These are phyloP conservation scores for Epirrita christyi DNA, from an alignment of 2,888 invertebrate species.

Conservation along the genomic window DNA sequence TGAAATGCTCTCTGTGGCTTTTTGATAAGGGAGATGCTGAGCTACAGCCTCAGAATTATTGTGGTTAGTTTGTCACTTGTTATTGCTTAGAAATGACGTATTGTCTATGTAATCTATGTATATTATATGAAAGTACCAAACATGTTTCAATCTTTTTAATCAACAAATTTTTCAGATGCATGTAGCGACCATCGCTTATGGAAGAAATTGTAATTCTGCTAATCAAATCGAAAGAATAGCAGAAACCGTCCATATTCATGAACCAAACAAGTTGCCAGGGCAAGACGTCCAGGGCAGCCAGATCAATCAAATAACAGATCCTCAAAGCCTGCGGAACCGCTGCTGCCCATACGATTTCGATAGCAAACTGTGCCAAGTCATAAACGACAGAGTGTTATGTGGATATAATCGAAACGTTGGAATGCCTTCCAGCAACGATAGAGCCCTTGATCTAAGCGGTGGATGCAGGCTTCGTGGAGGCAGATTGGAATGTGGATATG, in stretches of 20 bases:
- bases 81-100: constrained; percentile 2
- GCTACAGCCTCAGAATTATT: constrained; percentile 48
- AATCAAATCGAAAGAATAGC: constrained; percentile 6
- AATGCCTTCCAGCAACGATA: constrained; percentile 39
- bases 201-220: constrained; percentile 13
- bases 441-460: constrained; percentile 42
- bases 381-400: constrained; percentile 65
- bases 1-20: constrained; percentile 46
- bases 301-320: background rate
- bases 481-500: constrained; percentile 71
- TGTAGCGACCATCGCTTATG: constrained; percentile 1
- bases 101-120: background rate
- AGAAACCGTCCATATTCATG: background rate
- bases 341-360: constrained; percentile 73
- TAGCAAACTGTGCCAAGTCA: constrained; percentile 53
- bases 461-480: constrained; percentile 64
- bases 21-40: constrained; percentile 63
- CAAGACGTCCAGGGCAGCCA: background rate
- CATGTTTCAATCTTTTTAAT: background rate
- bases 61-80: constrained; percentile 52
- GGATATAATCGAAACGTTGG: constrained; percentile 66
- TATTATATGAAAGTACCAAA: no score
- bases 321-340: constrained; percentile 38
- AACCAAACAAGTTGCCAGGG: background rate
- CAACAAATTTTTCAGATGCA: constrained; percentile 41